Conservation (phyloP, 2,113 vertebrate genomes). For the Notarius quadriscutis region DNA sequence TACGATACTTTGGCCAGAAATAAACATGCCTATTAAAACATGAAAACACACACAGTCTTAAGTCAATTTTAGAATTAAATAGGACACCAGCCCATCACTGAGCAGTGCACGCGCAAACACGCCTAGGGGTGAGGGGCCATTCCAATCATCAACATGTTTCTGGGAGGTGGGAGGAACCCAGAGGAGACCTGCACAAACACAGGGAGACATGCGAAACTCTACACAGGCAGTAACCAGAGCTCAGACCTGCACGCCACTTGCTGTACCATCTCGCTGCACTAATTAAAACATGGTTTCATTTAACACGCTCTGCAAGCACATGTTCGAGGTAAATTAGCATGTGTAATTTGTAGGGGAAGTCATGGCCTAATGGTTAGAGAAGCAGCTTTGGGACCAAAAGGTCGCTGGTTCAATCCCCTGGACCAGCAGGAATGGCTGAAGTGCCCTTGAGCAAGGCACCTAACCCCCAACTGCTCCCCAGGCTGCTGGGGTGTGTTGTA, state of each 20-base stretch:
- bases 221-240: neutral
- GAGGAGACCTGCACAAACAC: neutral
- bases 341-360: neutral
- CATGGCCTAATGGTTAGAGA: too few species aligned
- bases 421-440: too few species aligned
- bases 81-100: too few species aligned
- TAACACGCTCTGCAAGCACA: neutral
- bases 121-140: neutral
- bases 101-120: neutral
- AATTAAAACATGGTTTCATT: constrained; percentile 5
- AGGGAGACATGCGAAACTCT: neutral
- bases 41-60: too few species aligned
- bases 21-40: too few species aligned
- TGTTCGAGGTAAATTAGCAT: neutral
- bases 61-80: too few species aligned
- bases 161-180: neutral
- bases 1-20: too few species aligned
- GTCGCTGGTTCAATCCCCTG: too few species aligned
- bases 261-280: neutral
- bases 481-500: too few species aligned
- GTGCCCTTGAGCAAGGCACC: too few species aligned
- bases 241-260: neutral
- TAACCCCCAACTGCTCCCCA: too few species aligned
- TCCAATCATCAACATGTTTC: neutral
- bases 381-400: too few species aligned